These are phyloP conservation scores for Cataglyphis rosenhaueri DNA, from an alignment of 2,888 invertebrate species.

Conservation along the genomic window DNA sequence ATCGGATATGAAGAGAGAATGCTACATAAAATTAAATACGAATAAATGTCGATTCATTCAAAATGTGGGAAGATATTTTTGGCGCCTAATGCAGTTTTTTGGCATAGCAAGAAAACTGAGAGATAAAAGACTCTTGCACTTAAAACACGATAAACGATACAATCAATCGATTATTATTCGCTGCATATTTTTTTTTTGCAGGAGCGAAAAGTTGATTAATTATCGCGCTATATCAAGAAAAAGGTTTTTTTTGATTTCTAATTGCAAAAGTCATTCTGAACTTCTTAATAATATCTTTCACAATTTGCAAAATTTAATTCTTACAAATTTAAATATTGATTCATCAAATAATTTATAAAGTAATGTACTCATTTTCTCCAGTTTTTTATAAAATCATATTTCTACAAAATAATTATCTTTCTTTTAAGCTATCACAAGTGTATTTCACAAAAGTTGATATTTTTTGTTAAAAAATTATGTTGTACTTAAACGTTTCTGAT, in stretches of 20 bases:
- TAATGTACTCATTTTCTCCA: neutral
- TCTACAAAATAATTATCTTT: neutral
- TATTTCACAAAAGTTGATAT: neutral
- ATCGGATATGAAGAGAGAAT: neutral
- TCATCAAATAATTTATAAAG: neutral
- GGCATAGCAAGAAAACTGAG: neutral
- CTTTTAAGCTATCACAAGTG: neutral
- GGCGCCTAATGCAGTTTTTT: neutral
- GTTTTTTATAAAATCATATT: neutral
- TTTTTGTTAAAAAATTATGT: neutral
- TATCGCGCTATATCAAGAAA: neutral
- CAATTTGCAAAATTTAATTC: neutral
- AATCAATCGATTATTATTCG: neutral
- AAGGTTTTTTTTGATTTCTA: neutral
- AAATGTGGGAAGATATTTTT: neutral
- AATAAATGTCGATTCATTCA: neutral
- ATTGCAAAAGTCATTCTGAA: neutral
- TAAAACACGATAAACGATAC: neutral
- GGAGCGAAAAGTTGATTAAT: neutral
- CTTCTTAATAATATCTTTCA: neutral
- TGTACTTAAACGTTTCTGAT: neutral
- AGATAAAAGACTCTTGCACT: neutral
- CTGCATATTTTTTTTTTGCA: neutral
- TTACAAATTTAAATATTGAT: neutral
- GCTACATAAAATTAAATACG: neutral